Evolutionary conservation across 2,797 vertebrate genomes (phyloP).

Genomic region (Paguma larvata): DNA sequence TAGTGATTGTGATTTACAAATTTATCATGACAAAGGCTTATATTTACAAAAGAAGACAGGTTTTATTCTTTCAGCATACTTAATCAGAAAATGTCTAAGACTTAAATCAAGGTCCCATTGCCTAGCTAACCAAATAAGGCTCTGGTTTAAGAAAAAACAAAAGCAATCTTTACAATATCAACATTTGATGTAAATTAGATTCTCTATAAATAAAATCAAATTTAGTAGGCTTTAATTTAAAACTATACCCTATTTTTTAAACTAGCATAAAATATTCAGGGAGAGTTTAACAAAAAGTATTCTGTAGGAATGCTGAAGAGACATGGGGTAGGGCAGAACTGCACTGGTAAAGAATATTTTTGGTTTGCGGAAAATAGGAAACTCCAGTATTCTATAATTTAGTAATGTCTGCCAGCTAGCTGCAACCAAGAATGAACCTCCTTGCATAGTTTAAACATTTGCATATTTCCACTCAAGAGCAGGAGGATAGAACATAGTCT

Average conservation of each 20-base stretch:
- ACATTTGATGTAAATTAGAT: not conserved
- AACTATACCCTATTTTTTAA: not conserved
- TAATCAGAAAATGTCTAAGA: slow-evolving; percentile 27
- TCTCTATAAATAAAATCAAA: slow-evolving; percentile 14
- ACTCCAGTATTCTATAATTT: not conserved
- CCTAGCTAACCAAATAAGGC: not conserved
- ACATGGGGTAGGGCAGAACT: not conserved
- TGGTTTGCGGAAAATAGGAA: not conserved
- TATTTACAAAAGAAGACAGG: not conserved
- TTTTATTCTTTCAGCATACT: slow-evolving; percentile 19
- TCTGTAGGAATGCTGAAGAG: not conserved
- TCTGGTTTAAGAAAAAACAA: slow-evolving; percentile 36
- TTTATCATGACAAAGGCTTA: not conserved
- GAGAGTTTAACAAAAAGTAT: not conserved
- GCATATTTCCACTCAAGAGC: not conserved
- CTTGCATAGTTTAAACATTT: not conserved
- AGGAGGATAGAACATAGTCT: not conserved
- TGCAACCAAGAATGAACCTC: not conserved
- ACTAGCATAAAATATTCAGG: not conserved
- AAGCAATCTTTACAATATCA: not conserved
- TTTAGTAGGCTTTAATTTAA: not conserved
- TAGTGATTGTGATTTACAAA: not conserved
- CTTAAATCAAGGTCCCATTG: slow-evolving; percentile 10
- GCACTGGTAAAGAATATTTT: not conserved
- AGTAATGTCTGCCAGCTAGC: not conserved